Evolutionary conservation across 2,888 invertebrate species (phyloP).

Genomic region (Idaea straminata): DNA sequence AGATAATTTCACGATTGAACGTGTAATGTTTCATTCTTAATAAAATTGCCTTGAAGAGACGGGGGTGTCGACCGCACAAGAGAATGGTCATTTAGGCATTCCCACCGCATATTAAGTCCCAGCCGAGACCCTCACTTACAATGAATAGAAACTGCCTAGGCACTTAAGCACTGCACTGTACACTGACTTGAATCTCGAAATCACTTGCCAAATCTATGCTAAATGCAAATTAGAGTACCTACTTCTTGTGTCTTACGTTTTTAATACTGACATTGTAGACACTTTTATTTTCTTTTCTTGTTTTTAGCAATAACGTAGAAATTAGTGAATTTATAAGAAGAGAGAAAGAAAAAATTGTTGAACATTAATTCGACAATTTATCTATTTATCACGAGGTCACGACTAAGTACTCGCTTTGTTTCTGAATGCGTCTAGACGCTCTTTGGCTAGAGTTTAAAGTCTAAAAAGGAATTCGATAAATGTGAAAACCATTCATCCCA

Average conservation of each 20-base stretch:
- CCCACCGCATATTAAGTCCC: not conserved
- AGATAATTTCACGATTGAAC: not conserved
- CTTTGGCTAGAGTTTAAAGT: slow-evolving; percentile 10
- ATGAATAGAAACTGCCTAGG: not conserved
- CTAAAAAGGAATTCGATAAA: slow-evolving; percentile 15
- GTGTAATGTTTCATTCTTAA: not conserved
- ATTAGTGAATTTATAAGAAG: too few relatives aligned
- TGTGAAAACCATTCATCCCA: slow-evolving; percentile 10
- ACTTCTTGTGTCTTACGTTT: not conserved
- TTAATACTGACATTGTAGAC: not conserved
- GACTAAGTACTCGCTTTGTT: slow-evolving; percentile 11
- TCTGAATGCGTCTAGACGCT: slow-evolving; percentile 11
- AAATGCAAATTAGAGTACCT: not conserved
- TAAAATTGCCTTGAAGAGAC: not conserved
- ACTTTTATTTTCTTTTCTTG: too few relatives aligned
- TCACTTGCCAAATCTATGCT: not conserved
- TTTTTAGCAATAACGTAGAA: too few relatives aligned
- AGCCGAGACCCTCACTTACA: not conserved
- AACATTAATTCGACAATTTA: not conserved
- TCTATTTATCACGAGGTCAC: not conserved
- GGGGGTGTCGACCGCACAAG: not conserved
- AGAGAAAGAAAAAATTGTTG: too few relatives aligned
- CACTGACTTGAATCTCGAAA: not conserved
- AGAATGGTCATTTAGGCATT: not conserved
- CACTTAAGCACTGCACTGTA: not conserved